Evolutionary conservation across 2,113 vertebrate species (phyloP), one percentile per base, ranked within the genome.

Genomic region (Empidonax traillii): DNA sequence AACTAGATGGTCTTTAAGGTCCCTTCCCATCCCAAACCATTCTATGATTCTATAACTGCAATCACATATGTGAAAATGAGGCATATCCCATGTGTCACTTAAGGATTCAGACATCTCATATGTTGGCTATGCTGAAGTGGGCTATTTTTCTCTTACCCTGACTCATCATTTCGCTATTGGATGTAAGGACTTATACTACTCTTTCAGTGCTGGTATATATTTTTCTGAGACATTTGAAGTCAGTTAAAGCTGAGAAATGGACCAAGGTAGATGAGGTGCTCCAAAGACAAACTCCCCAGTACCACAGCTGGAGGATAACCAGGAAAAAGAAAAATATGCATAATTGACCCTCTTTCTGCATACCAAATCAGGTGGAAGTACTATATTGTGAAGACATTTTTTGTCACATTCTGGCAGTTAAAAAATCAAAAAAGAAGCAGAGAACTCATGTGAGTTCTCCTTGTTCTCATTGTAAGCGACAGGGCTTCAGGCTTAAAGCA

Each of bases 21-120:
- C 6, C 5, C 20, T 75, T 75, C 33, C 33, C n/a, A 68, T 39
- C 16, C 7, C 39, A 67, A 75, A 65, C 6, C 15, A 17, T 39
- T 46, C 33, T 44, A 11, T 43, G 31, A 58, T 30, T 30, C 37
- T 30, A 8, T 59, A 39, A 53, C 0, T 39, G 10, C 7, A 12
- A 43, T 12, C 1, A 5, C 4, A 41, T 15, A 39, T 18, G 5
- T 22, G 23, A 65, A 87, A 67, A 5, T 6, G 11, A 8, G 22
- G 15, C 5, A 13, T 55, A 77, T 35, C 2, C 7, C 22, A 47
- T 0, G 2, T 30, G 7, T 3, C 3, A 5, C 8, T 55, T 78
- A 30, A 88, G 33, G 13, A 69, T 73, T 69, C 24, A 49, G 5
- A 6, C 5, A 46, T 43, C 6, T 49, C 41, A 62, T 4, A 30